These are phyloP conservation scores for Drosophila pachea DNA, from an alignment of 1,140 invertebrate species.

Conservation along the genomic window DNA sequence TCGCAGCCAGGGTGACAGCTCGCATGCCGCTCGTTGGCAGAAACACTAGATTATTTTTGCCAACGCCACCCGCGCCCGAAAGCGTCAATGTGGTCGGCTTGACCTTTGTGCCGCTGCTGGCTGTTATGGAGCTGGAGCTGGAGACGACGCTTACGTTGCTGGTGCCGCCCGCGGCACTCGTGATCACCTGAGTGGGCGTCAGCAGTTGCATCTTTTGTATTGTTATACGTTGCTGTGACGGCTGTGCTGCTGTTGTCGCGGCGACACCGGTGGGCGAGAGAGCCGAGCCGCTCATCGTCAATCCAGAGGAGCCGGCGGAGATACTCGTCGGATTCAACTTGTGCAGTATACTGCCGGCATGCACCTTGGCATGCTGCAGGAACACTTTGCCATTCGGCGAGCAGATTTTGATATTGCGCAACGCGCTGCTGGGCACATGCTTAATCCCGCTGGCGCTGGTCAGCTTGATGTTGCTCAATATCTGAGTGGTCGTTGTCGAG, in stretches of 20 bases:
- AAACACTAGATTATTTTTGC: conserved; percentile 68
- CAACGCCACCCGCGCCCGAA: conserved; percentile 43
- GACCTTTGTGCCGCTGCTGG: conserved; percentile 17
- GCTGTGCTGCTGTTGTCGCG: conserved; percentile 42
- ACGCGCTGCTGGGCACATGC: conserved; percentile 61
- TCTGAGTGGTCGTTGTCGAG: conserved; percentile 35
- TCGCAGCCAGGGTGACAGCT: conserved; percentile 50
- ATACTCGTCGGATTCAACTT: conserved; percentile 54
- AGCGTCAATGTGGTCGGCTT: conserved; percentile 62
- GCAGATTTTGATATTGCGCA: conserved; percentile 73
- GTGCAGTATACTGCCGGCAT: conserved; percentile 57
- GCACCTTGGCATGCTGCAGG: conserved; percentile 62
- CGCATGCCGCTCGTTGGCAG: conserved; percentile 60
- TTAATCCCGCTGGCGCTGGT: conserved; percentile 59
- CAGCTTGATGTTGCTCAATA: conserved; percentile 70
- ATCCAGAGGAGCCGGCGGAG: background rate
- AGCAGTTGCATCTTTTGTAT: conserved; percentile 77
- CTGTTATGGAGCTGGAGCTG: conserved; percentile 9
- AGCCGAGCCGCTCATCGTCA: conserved; percentile 1
- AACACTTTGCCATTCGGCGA: conserved; percentile 75
- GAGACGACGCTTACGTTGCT: conserved; percentile 12
- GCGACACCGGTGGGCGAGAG: conserved; percentile 26
- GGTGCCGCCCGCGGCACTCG: conserved; percentile 24
- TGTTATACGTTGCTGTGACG: conserved; percentile 53
- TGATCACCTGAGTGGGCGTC: conserved; percentile 49